These are phyloP conservation scores for Formica exsecta DNA, from an alignment of 1,140 invertebrate genomes.

Conservation along the genomic window DNA sequence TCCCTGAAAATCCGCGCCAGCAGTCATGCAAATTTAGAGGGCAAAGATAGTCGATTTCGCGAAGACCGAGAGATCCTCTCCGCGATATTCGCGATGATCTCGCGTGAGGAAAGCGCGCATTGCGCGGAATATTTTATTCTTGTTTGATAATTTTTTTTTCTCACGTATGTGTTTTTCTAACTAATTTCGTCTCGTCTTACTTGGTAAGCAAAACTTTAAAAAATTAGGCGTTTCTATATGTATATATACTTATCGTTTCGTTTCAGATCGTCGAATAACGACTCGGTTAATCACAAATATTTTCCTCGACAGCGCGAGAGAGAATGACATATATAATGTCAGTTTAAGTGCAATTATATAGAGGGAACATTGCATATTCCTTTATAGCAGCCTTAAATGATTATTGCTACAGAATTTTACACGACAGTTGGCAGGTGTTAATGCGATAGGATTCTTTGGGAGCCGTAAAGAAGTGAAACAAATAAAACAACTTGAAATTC, in stretches of 20 bases:
- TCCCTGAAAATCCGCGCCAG: constrained; percentile 2
- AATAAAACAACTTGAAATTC: neutral
- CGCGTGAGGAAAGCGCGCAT: neutral
- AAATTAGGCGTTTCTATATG: neutral
- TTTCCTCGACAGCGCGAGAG: neutral
- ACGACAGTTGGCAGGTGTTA: constrained; percentile 6
- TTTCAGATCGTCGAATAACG: neutral
- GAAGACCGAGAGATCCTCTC: neutral
- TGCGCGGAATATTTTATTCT: neutral
- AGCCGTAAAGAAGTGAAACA: neutral
- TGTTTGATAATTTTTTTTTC: neutral
- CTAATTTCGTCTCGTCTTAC: neutral
- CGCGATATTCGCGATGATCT: constrained; percentile 1
- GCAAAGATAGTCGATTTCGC: constrained; percentile 12
- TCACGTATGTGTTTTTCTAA: neutral
- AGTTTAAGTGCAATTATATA: neutral
- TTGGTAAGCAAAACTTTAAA: neutral
- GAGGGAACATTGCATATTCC: neutral
- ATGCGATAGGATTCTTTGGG: constrained; percentile 5
- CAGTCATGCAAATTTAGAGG: constrained; percentile 47
- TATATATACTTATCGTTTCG: neutral
- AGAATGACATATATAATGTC: neutral
- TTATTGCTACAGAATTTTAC: constrained; percentile 5
- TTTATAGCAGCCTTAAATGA: constrained; percentile 30
- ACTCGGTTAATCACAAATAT: neutral